Evolutionary conservation across 1,140 invertebrate species (phyloP), one percentile per base, ranked within the genome.

Genomic region (Vanessa tameamea): DNA sequence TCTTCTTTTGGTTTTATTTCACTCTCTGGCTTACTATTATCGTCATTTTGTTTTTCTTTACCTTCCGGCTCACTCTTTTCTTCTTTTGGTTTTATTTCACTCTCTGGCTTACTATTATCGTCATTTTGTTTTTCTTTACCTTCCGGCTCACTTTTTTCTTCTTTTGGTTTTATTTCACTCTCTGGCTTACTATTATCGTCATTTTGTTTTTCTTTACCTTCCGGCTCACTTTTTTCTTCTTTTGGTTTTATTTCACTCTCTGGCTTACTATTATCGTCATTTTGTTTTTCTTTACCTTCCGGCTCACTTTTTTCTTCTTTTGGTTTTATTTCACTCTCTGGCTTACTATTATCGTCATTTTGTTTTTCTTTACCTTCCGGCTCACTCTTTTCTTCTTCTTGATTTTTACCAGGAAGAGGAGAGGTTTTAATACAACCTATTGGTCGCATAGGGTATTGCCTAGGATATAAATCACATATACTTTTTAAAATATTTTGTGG

Each of bases 401-500:
- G 8, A 6, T 31, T 72, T 64, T 57, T 11, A 23, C 12, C 20
- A 37, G 67, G 67, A 43, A 66, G 12, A 23, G 68, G 67, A 9
- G 43, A 48, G 2, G 73, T 51, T 6, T 66, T 67, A 20, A 70
- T 14, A 48, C 73, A 75, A 51, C 73, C 68, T 7, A 37, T 23
- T 51, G 73, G 73, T 23, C 66, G 48, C 53, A 20, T 23, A 57
- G 20, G 3, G 31, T 43, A 53, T 47, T 31, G 57, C 7, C 15
- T 71, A 9, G 23, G 15, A 37, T 43, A 75, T 7, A 61, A 20
- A 20, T 31, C 13, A 66, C 73, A 75, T 43, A 75, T 59, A 65
- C 31, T 43, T 50, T 66, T 66, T 48, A 75, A 61, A 50, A 71
- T 37, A 26, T 67, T 48, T 59, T 68, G 63, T 47, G 72, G 64